phyloP scores from a whole-genome alignment of 2,888 invertebrate species.

The Icerya purchasi region DNA sequence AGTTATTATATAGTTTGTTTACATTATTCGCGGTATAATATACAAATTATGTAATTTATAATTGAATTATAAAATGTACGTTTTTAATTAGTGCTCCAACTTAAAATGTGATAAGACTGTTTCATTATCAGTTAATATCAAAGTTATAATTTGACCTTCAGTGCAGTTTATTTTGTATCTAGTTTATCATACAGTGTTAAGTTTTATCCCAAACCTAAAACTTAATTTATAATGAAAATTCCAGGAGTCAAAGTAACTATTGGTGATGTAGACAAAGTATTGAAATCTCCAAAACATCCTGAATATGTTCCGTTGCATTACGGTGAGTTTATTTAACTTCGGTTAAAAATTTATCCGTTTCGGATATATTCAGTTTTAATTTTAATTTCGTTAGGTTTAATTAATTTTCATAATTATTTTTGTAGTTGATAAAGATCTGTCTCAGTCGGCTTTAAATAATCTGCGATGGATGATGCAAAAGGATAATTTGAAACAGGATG shows the following conservation, averaged over 20 bases:
- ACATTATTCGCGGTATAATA: neutral
- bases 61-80: too few species aligned
- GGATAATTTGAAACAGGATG: slow-evolving; percentile 77
- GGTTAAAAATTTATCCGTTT: neutral
- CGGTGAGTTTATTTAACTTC: slow-evolving; percentile 32
- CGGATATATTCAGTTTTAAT: neutral
- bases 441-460: slow-evolving; percentile 55
- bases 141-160: too few species aligned
- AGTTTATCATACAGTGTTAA: too few species aligned
- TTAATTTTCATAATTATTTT: slow-evolving; percentile 4
- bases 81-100: too few species aligned
- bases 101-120: too few species aligned
- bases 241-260: slow-evolving; percentile 34
- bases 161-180: too few species aligned
- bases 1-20: neutral
- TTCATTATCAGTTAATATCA: too few species aligned
- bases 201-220: too few species aligned
- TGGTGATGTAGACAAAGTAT: slow-evolving; percentile 45
- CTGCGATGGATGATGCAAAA: slow-evolving; percentile 94
- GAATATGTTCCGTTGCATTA: slow-evolving; percentile 71
- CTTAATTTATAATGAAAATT: slow-evolving; percentile 11
- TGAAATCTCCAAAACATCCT: slow-evolving; percentile 39
- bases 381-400: too few species aligned
- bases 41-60: too few species aligned
- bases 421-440: slow-evolving; percentile 34